A percentile compares a stretch with the other conserved stretches of the same genome.
Conservation (phyloP, 2,888 invertebrate genomes). For the Trichopria drosophilae region DNA sequence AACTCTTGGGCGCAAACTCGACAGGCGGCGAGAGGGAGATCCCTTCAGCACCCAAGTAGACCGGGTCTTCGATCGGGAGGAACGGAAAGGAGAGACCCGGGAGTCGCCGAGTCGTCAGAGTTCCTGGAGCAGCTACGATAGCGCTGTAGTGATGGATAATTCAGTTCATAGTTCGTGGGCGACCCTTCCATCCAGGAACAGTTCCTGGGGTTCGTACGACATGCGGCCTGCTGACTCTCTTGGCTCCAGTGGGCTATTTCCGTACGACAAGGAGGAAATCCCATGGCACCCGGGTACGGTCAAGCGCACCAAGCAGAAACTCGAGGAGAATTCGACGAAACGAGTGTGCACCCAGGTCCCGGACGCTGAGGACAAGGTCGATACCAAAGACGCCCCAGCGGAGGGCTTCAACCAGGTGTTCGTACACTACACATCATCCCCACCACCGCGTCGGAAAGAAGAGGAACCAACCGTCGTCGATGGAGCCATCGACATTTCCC, state of each 20-base stretch:
- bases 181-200: slow-evolving; percentile 68
- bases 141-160: slow-evolving; percentile 72
- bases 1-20: slow-evolving; percentile 25
- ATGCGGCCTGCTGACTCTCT: slow-evolving; percentile 59
- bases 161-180: slow-evolving; percentile 84
- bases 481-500: slow-evolving; percentile 35
- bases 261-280: slow-evolving; percentile 66
- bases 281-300: slow-evolving; percentile 73
- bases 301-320: slow-evolving; percentile 69
- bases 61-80: slow-evolving; percentile 72
- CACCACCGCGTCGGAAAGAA: slow-evolving; percentile 47
- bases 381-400: slow-evolving; percentile 44
- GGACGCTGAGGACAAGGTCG: slow-evolving; percentile 34
- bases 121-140: slow-evolving; percentile 78
- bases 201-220: slow-evolving; percentile 75
- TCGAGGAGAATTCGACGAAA: slow-evolving; percentile 64
- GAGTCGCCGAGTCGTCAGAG: slow-evolving; percentile 70
- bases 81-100: slow-evolving; percentile 54
- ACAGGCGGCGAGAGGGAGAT: slow-evolving; percentile 61
- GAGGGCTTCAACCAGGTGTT: slow-evolving; percentile 53
- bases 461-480: slow-evolving; percentile 21
- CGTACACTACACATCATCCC: slow-evolving; percentile 53
- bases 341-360: slow-evolving; percentile 52
- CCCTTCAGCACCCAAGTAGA: slow-evolving; percentile 73
- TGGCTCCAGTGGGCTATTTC: slow-evolving; percentile 61